Conservation (phyloP, 2,888 invertebrate species). For the Strigamia crassipes region DNA sequence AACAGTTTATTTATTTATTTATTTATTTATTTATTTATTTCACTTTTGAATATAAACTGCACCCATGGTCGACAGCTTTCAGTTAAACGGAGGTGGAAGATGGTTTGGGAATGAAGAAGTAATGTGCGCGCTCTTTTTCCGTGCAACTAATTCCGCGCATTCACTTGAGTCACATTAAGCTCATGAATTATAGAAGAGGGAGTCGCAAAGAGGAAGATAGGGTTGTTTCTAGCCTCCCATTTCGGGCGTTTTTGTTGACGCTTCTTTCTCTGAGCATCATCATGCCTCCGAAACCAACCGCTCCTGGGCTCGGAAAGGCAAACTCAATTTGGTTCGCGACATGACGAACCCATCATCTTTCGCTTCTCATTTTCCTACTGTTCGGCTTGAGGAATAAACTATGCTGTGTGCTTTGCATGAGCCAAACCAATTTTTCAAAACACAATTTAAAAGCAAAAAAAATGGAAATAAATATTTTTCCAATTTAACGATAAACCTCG, state of each 20-base stretch:
- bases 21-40: not conserved
- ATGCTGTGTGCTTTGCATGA: not conserved
- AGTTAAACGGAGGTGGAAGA: not conserved
- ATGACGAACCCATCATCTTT: constrained; percentile 39
- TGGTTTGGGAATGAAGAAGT: not conserved
- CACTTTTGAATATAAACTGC: not conserved
- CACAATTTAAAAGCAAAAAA: not conserved
- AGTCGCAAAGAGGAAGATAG: constrained; percentile 36
- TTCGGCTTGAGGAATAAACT: not conserved
- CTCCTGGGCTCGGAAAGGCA: constrained; percentile 14
- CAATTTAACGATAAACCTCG: not conserved
- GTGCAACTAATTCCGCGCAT: constrained; percentile 34
- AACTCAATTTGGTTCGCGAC: constrained; percentile 36
- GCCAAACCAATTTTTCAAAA: constrained; percentile 15
- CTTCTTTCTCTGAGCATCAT: constrained; percentile 10
- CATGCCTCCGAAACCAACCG: constrained; percentile 15
- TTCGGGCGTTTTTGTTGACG: constrained; percentile 28
- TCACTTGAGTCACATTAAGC: constrained; percentile 37
- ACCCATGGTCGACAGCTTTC: not conserved
- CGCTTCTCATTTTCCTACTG: constrained; percentile 18
- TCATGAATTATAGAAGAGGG: constrained; percentile 39
- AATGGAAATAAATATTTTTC: not conserved
- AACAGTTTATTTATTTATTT: no score
- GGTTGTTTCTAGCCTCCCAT: constrained; percentile 4
- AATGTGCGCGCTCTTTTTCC: constrained; percentile 35